Evolutionary conservation across 2,888 invertebrate genomes (phyloP), one percentile per base, ranked within the genome.

Genomic region (Cerastis rubricosa): DNA sequence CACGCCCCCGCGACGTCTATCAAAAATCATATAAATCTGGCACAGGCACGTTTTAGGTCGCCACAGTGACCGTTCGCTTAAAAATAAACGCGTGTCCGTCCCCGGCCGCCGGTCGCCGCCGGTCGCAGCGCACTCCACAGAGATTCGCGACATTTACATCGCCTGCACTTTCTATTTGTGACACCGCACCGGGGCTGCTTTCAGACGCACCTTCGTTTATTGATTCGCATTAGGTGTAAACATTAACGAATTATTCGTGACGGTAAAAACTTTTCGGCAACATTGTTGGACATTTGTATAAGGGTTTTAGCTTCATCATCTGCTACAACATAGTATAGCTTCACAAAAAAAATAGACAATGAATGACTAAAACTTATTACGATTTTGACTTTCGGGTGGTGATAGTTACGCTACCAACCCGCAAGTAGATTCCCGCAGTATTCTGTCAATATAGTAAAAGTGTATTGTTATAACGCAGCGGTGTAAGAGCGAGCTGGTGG

Each of bases 161-260:
- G 90, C 90, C 86, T 95, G 95, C 95, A 95, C 92, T 94, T 93
- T 94, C 95, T 95, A 95, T 96, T 96, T 95, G 88, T 89, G 93
- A 93, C 87, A 87, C 83, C 78, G 85, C 88, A 89, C 89, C 90
- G 89, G 91, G 89, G 91, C 90, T 90, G 88, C 87, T 78, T 76
- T 71, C 77, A 78, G 76, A 86, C 84, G 77, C 82, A 82, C 80
- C 80, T 80, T 59, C 74, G 29, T 57, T 73, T 75, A 72, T 78
- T 85, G 72, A 74, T 68, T 76, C 14, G 43, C 61, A 61, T 73
- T 67, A 71, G 22, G 45, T 43, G 29, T 69, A 67, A 72, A 80
- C 19, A 75, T 51, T 65, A 35, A 29, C 54, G 14, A 57, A 61
- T 82, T 68, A 9, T 49, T 76, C 40, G 19, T 45, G 14, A 14